phyloP scores from a whole-genome alignment of 1,140 invertebrate species.

The Drosophila oshimai region DNA sequence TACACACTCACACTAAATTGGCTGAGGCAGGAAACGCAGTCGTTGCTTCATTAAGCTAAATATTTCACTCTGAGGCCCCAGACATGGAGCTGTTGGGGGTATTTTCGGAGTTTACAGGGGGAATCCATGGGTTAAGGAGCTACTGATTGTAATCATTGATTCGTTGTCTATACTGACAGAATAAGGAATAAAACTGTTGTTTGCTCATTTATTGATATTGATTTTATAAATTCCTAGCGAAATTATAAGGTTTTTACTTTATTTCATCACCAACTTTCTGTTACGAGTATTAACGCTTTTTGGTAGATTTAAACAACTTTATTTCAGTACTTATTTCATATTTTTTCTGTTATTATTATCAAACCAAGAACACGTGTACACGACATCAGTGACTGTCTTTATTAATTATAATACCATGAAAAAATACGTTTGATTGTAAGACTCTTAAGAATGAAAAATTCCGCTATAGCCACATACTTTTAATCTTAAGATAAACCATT shows the following conservation, averaged over 20 bases:
- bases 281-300: too few relatives aligned
- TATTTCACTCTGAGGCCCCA: conserved; percentile 62
- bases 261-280: not conserved
- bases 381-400: too few relatives aligned
- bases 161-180: conserved; percentile 18
- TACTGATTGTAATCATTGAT: conserved; percentile 38
- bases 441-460: too few relatives aligned
- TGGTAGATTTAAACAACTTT: too few relatives aligned
- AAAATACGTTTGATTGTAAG: too few relatives aligned
- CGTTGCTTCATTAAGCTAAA: conserved; percentile 82
- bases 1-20: conserved; percentile 82
- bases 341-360: too few relatives aligned
- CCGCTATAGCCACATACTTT: too few relatives aligned
- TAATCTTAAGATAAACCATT: too few relatives aligned
- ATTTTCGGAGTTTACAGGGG: not conserved
- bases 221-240: not conserved
- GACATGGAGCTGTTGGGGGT: not conserved
- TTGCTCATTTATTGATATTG: not conserved
- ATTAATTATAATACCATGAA: too few relatives aligned
- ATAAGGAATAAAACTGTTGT: not conserved
- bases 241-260: not conserved
- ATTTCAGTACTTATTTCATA: too few relatives aligned
- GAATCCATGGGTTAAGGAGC: conserved; percentile 8
- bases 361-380: too few relatives aligned
- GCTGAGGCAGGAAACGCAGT: conserved; percentile 80